Evolutionary conservation across 2,888 invertebrate genomes (phyloP).

Genomic region (Camponotus fellah): DNA sequence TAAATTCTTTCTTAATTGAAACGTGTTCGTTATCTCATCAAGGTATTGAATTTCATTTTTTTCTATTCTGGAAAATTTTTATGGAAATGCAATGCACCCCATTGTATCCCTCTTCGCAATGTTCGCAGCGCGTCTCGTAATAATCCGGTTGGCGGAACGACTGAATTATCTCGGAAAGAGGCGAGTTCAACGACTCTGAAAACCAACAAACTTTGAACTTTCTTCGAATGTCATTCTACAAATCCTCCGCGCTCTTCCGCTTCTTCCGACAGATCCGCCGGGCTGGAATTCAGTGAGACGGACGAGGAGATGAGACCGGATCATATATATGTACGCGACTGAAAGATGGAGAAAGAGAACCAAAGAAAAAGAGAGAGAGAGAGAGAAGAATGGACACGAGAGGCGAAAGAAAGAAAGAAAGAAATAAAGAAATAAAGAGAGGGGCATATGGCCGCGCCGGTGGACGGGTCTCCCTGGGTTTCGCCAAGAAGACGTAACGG

Average conservation of each 20-base stretch:
- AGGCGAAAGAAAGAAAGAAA: conserved; percentile 45
- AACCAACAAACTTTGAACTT: conserved; percentile 65
- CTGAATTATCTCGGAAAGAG: conserved; percentile 28
- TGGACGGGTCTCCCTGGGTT: conserved; percentile 79
- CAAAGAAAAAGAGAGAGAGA: background rate
- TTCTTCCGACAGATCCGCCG: conserved; percentile 57
- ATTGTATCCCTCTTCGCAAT: background rate
- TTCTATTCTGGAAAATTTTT: background rate
- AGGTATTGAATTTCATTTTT: background rate
- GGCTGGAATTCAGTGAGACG: conserved; percentile 68
- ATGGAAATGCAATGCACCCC: background rate
- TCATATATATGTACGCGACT: background rate
- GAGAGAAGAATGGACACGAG: background rate
- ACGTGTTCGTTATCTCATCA: background rate
- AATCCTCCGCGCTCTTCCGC: conserved; percentile 27
- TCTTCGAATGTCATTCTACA: conserved; percentile 58
- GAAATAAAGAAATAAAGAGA: conserved; percentile 52
- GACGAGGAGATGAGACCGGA: conserved; percentile 55
- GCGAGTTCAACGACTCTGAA: conserved; percentile 42
- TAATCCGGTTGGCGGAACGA: conserved; percentile 13
- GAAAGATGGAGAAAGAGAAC: conserved; percentile 1
- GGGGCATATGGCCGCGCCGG: conserved; percentile 63
- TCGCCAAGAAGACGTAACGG: conserved; percentile 86
- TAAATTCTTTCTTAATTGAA: background rate
- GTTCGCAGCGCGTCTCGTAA: background rate